Base-by-base conservation (phyloP, 1,140 invertebrate genomes). In the Lepidurus couesii region DNA sequence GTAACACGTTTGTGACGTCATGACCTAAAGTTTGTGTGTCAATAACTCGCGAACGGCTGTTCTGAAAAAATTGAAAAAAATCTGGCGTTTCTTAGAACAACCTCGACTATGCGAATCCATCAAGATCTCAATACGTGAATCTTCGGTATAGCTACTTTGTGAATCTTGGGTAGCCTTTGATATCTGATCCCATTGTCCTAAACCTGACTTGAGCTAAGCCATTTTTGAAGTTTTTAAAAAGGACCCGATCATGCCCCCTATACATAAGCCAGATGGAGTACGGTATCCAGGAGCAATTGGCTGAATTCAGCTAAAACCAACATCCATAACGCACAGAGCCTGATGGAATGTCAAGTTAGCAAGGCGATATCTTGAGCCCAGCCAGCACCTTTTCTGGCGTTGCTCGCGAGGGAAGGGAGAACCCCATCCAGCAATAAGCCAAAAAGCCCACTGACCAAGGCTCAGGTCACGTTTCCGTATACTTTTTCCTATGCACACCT, bases 401-500 rank as follows among this genome's bases (percentile, higher is more conserved):
- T 65, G 7, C 53, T 65, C 53, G 16, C 21, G 53, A n/a, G 53
- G 16, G 16, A 65, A 21, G 47, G 10, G 47, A 13, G 7, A 65
- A 65, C 9, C 53, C 53, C 53, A 21, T 13, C 53, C 53, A 21
- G 21, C 8, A 65, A 21, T 65, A 65, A 65, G 53, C 53, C 53
- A 65, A 65, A 65, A 65, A 65, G 53, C 53, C 21, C 53, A 65
- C 53, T 65, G 53, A 65, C 53, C 53, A 65, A 65, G 53, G 53
- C 53, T 65, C 53, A 65, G 53, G 53, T 65, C 53, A 65, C 53
- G 53, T 65, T 65, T 65, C 53, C 53, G 53, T 65, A 65, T 21
- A 65, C 53, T 21, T 65, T 65, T 65, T n/a, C 8, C n/a, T 65
- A n/a, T 65, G 53, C 53, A 16, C 53, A 65, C 53, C 53, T 65